phyloP scores from a whole-genome alignment of 2,113 vertebrate genomes.

The Halichoerus grypus region DNA sequence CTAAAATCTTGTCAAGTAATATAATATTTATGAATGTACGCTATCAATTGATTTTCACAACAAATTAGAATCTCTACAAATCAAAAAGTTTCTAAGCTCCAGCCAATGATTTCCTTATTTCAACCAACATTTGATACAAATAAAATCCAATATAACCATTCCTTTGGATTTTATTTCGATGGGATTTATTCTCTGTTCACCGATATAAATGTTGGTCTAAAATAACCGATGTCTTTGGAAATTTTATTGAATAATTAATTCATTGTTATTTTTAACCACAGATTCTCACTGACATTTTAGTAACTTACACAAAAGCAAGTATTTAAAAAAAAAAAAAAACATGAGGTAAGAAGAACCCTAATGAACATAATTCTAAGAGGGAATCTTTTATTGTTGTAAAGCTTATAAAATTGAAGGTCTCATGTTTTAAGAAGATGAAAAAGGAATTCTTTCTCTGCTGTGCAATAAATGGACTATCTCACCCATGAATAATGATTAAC shows the following conservation, averaged over 20 bases:
- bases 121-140: constrained; percentile 29
- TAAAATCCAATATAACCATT: not conserved
- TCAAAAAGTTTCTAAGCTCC: not conserved
- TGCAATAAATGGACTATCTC: constrained; percentile 87
- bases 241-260: constrained; percentile 50
- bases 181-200: not conserved
- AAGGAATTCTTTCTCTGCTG: constrained; percentile 80
- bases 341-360: not conserved
- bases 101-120: not conserved
- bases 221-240: not conserved
- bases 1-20: not conserved
- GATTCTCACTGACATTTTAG: constrained; percentile 38
- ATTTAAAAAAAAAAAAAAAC: constrained; percentile 48
- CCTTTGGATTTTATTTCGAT: not conserved
- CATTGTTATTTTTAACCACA: not conserved
- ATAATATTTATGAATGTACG: not conserved
- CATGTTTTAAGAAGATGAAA: constrained; percentile 81
- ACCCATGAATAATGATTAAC: constrained; percentile 87
- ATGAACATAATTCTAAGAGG: constrained; percentile 58
- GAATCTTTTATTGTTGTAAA: constrained; percentile 70
- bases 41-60: constrained; percentile 31
- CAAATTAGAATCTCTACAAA: constrained; percentile 47
- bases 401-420: constrained; percentile 80
- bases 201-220: not conserved
- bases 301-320: constrained; percentile 17